phyloP scores from a whole-genome alignment of 2,888 invertebrate species.

The Acronicta leporina region DNA sequence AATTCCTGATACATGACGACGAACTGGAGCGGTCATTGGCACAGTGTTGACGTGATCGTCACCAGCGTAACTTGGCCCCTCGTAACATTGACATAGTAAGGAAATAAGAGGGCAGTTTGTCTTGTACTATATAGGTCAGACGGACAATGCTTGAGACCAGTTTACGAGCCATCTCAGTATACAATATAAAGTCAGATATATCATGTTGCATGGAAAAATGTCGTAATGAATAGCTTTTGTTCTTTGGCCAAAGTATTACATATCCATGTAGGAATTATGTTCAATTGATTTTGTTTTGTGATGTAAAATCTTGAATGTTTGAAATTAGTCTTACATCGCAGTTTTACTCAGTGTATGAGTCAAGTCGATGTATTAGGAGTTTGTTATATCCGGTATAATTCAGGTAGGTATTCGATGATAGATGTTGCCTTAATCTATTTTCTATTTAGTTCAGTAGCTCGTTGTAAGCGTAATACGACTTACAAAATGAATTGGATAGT shows the following conservation, averaged over 20 bases:
- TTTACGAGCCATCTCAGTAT: conserved; percentile 48
- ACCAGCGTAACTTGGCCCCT: conserved; percentile 46
- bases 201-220: conserved; percentile 47
- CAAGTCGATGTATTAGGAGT: conserved; percentile 12
- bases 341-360: conserved; percentile 6
- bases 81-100: conserved; percentile 45
- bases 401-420: conserved; percentile 18
- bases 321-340: conserved; percentile 5
- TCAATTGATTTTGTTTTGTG: conserved; percentile 25
- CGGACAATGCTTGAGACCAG: conserved; percentile 45
- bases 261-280: conserved; percentile 26
- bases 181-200: conserved; percentile 50
- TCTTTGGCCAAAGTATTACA: conserved; percentile 33
- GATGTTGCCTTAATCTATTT: conserved; percentile 37
- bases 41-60: conserved; percentile 41
- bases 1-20: conserved; percentile 58
- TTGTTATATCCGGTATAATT: conserved; percentile 21
- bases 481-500: conserved; percentile 6
- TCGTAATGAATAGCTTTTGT: conserved; percentile 39
- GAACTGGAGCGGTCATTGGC: conserved; percentile 73
- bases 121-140: conserved; percentile 47
- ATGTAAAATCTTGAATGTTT: conserved; percentile 25
- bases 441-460: conserved; percentile 19
- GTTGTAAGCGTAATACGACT: conserved; percentile 11
- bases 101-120: conserved; percentile 47